phyloP scores from a whole-genome alignment of 2,888 invertebrate species.

The Encarsia formosa region DNA sequence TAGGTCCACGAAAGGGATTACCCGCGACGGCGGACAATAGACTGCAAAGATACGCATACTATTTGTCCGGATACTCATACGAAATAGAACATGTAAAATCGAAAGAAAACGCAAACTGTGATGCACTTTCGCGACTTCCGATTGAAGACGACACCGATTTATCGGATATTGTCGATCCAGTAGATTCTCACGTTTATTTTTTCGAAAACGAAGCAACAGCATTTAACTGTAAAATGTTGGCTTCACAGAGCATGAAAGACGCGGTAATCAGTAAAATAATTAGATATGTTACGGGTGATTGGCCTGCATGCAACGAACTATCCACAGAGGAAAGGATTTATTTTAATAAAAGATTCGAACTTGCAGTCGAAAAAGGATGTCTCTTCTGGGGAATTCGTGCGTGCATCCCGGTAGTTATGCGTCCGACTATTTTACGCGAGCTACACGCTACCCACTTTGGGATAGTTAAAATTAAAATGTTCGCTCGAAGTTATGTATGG shows the following conservation, averaged over 20 bases:
- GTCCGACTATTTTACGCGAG: constrained; percentile 13
- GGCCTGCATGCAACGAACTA: background rate
- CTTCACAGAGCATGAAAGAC: background rate
- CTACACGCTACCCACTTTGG: constrained; percentile 27
- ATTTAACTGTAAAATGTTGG: constrained; percentile 14
- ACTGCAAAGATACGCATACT: constrained; percentile 34
- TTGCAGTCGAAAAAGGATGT: constrained; percentile 22
- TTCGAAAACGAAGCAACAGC: constrained; percentile 7
- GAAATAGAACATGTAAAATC: constrained; percentile 15
- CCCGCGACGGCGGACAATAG: constrained; percentile 32
- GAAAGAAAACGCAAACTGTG: constrained; percentile 13
- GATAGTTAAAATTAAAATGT: constrained; percentile 28
- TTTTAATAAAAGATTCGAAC: constrained; percentile 13
- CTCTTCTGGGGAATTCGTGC: constrained; percentile 23
- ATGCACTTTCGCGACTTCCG: constrained; percentile 17
- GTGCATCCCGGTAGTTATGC: constrained; percentile 20
- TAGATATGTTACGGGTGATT: background rate
- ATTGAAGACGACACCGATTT: constrained; percentile 5
- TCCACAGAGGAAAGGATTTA: background rate
- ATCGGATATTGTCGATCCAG: background rate
- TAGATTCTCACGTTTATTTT: constrained; percentile 17
- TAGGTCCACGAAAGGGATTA: constrained; percentile 29
- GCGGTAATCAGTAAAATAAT: background rate
- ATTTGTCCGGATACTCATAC: constrained; percentile 12
- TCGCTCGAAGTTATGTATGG: constrained; percentile 27